A percentile compares a stretch with the other conserved stretches of the same genome.
Evolutionary conservation across 2,888 invertebrate genomes (phyloP).

Genomic region (Pyrocoelia pectoralis): DNA sequence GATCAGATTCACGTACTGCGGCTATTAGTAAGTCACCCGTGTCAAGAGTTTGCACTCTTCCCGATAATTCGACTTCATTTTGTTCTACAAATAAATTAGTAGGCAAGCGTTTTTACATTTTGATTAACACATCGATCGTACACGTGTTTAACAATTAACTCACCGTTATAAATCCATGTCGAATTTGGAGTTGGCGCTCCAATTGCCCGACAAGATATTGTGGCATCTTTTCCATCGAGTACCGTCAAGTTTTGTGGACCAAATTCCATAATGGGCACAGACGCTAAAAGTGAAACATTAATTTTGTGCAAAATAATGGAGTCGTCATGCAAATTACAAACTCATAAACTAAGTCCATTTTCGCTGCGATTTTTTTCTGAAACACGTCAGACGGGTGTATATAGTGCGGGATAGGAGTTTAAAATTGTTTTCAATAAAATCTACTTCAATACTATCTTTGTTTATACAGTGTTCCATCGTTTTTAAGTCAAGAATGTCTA

Average conservation of each 20-base stretch:
- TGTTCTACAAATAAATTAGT: slow-evolving; percentile 62
- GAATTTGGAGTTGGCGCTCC: slow-evolving; percentile 92
- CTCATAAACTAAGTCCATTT: too few relatives aligned
- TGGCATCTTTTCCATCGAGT: slow-evolving; percentile 92
- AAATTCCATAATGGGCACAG: slow-evolving; percentile 85
- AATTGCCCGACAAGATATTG: slow-evolving; percentile 84
- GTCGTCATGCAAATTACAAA: not conserved
- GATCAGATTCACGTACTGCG: slow-evolving; percentile 82
- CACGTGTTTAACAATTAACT: slow-evolving; percentile 47
- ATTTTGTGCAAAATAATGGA: too few relatives aligned
- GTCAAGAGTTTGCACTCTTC: slow-evolving; percentile 84
- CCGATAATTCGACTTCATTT: slow-evolving; percentile 70
- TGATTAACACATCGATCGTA: slow-evolving; percentile 6
- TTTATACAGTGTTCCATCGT: too few relatives aligned
- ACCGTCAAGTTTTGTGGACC: slow-evolving; percentile 88
- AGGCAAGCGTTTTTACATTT: slow-evolving; percentile 13
- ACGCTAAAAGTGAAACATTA: too few relatives aligned
- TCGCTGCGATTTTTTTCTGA: too few relatives aligned
- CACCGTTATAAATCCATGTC: slow-evolving; percentile 93
- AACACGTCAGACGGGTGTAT: too few relatives aligned
- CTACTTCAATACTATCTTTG: too few relatives aligned
- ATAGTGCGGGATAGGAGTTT: too few relatives aligned
- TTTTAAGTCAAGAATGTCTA: too few relatives aligned
- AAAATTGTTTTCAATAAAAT: too few relatives aligned
- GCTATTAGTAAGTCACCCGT: slow-evolving; percentile 89